Evolutionary conservation across 2,113 vertebrate species (phyloP), one percentile per base, ranked within the genome.

Genomic region (Neodontobutis hainanensis): DNA sequence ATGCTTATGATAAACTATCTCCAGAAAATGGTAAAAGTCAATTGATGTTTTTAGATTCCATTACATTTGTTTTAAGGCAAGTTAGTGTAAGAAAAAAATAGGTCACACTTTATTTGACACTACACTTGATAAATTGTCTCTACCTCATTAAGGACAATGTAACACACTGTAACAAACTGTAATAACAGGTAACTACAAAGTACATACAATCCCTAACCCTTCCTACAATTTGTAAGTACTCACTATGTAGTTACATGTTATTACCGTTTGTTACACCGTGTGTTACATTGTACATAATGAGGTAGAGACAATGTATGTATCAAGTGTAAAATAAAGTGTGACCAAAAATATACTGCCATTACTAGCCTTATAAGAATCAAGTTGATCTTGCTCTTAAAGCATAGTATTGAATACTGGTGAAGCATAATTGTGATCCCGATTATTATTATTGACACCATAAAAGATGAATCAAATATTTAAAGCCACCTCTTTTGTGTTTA

Each of bases 1-100:
- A 99, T 62, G 97, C 97, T 52, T 99, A 99, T 51, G 97, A 99
- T 88, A 98, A 99, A 68, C 94, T 99, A 68, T 99, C 97, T 48
- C 97, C 96, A 42, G 97, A 99, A 91, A 99, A 99, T 8, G 97
- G 97, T 99, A 92, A 27, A 27, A 1, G 34, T 8, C 9, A 27
- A 27, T 27, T 27, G 19, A 27, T 27, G 19, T 27, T 27, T 27
- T 27, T 27, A 27, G 19, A 27, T 27, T 27, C 19, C 19, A 27
- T 27, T 27, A 27, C 3, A 27, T 27, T 32, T 35, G 9, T 50
- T 0, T 36, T 8, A 1, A 27, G 19, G 3, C 1, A 27, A 3
- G 19, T 27, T 27, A 27, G 19, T 3, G 19, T 27, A 27, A 27
- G 19, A 27, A 27, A 27, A 27, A 27, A 27, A 27, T 27, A 27